These are phyloP conservation scores for Patella caerulea DNA, from an alignment of 2,888 invertebrate species.

Conservation along the genomic window DNA sequence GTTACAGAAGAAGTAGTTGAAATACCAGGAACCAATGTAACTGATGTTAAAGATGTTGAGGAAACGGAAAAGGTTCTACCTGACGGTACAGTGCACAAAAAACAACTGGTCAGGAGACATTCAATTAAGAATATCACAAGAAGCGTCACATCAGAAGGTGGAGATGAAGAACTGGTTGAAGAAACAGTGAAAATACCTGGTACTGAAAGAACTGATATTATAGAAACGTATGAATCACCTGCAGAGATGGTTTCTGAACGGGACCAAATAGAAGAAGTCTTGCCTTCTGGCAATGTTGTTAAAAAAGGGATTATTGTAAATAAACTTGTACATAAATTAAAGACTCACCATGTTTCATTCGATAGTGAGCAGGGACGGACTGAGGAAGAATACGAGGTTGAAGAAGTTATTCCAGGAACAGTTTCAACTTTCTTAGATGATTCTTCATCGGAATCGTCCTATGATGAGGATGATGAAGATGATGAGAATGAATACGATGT, in stretches of 20 bases:
- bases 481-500: slow-evolving; percentile 19
- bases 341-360: slow-evolving; percentile 53
- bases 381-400: slow-evolving; percentile 22
- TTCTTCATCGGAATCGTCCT: slow-evolving; percentile 32
- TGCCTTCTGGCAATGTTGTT: slow-evolving; percentile 62
- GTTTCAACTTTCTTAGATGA: slow-evolving; percentile 17
- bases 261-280: slow-evolving; percentile 54
- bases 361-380: slow-evolving; percentile 37
- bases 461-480: slow-evolving; percentile 43
- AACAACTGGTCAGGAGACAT: slow-evolving; percentile 48
- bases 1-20: slow-evolving; percentile 49
- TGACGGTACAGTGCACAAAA: slow-evolving; percentile 61
- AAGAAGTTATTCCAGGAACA: slow-evolving; percentile 27
- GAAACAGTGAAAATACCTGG: slow-evolving; percentile 48
- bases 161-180: slow-evolving; percentile 52
- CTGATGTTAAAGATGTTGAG: slow-evolving; percentile 37
- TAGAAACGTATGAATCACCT: slow-evolving; percentile 54
- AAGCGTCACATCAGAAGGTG: slow-evolving; percentile 45
- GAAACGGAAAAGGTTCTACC: slow-evolving; percentile 58
- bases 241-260: slow-evolving; percentile 47
- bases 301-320: slow-evolving; percentile 58
- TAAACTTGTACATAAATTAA: slow-evolving; percentile 61
- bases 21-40: slow-evolving; percentile 39
- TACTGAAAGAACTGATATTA: slow-evolving; percentile 31
- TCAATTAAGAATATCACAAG: slow-evolving; percentile 50